A percentile compares a stretch with the other conserved stretches of the same genome.
These are phyloP conservation scores for Dryas iulia DNA, from an alignment of 1,140 invertebrate genomes.

Conservation along the genomic window DNA sequence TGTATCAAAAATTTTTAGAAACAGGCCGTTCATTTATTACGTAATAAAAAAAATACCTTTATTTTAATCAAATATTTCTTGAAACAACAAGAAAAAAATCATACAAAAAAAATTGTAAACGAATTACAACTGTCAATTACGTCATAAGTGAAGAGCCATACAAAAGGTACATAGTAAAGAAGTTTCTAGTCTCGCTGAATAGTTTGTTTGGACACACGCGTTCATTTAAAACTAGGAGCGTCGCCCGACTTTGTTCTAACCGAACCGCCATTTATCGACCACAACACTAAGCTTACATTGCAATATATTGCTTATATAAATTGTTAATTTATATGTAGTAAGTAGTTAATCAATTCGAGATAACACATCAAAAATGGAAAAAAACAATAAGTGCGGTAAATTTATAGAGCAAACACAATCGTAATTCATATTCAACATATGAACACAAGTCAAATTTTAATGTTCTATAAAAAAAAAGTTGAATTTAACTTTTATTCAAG, in stretches of 20 bases:
- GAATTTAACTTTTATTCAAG: no score
- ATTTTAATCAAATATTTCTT: not conserved
- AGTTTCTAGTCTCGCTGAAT: constrained; percentile 59
- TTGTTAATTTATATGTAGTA: not conserved
- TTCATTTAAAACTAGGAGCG: constrained; percentile 65
- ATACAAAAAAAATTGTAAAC: not conserved
- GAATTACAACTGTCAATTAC: not conserved
- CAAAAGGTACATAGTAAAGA: constrained; percentile 1
- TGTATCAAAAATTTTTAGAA: not conserved
- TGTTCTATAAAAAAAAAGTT: no score
- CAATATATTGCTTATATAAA: not conserved
- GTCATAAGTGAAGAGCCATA: not conserved
- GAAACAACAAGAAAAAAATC: not conserved
- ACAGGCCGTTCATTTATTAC: not conserved
- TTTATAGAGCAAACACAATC: no score
- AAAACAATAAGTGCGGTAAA: no score
- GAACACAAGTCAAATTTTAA: no score
- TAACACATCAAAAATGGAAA: not conserved
- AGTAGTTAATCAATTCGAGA: not conserved
- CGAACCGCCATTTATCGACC: constrained; percentile 31
- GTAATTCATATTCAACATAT: no score
- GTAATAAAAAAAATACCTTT: not conserved
- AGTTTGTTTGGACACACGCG: constrained; percentile 73
- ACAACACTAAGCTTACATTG: not conserved
- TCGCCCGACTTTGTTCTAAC: constrained; percentile 54